A percentile compares a stretch with the other conserved stretches of the same genome.
Evolutionary conservation across 1,140 invertebrate species (phyloP).

Genomic region (Meloidogyne floridensis): DNA sequence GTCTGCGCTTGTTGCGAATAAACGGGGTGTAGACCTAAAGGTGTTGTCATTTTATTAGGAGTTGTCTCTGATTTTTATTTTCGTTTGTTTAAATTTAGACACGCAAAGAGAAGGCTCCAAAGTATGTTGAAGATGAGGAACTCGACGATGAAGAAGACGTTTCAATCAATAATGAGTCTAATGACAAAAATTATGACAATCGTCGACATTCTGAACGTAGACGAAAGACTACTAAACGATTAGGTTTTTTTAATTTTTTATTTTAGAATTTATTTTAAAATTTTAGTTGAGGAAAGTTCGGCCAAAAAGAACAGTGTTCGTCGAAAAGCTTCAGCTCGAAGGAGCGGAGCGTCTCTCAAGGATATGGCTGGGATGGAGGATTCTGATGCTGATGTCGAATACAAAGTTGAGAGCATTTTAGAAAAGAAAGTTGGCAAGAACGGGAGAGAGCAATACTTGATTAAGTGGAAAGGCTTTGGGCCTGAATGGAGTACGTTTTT

Average conservation of each 20-base stretch:
- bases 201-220: background rate
- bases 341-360: background rate
- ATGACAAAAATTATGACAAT: background rate
- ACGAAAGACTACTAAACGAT: background rate
- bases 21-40: too few relatives aligned
- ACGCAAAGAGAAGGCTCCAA: background rate
- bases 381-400: background rate
- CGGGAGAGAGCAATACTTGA: background rate
- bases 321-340: background rate
- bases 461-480: background rate
- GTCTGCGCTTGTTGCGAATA: too few relatives aligned
- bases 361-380: background rate
- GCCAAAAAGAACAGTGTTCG: background rate
- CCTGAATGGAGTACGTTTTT: background rate
- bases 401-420: background rate
- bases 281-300: background rate
- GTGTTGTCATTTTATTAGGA: too few relatives aligned
- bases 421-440: background rate
- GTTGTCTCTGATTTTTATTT: background rate
- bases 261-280: background rate
- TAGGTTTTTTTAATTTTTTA: background rate
- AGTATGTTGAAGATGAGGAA: background rate
- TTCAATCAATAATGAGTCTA: background rate
- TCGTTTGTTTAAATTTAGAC: background rate
- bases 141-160: background rate